Base-by-base conservation (phyloP, 92 coral and sea anemone species). In the Bergia sp. region DNA sequence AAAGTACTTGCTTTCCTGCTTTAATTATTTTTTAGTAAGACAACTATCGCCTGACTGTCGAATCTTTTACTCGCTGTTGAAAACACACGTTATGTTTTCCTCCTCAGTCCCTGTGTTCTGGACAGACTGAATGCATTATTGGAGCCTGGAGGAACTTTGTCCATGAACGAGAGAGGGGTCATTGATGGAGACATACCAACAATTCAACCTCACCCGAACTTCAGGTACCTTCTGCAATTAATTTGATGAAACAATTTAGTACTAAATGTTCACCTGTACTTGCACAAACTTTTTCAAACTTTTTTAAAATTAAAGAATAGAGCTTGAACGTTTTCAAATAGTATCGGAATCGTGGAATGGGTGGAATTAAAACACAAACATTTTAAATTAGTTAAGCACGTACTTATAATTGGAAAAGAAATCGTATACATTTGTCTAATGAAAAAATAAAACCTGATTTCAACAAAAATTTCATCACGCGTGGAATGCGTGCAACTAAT, bases 91-190 rank as follows among this genome's bases (percentile, higher is more conserved):
- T 50, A 9, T 39, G 16, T 45, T 73, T 53, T 86, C 8, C 29
- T 69, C 73, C 80, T 53, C 84, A 97, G 99, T 75, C 98, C 99
- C 39, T 95, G 98, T 39, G 99, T 97, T 37, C 93, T 97, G 79
- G 99, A 97, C 90, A 91, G 99, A 86, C 91, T 97, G 65, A 97
- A 97, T 77, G 98, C 96, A 41, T 81, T 97, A 76, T 89, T 97
- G 39, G 99, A 97, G 89, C 99, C 97, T 6, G 96, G 98, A 20
- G 99, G 99, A 18, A 91, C 92, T 1, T 85, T 97, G 71, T 79
- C 93, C 74, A 94, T 97, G 82, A 95, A 93, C 82, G 99, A 97
- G 88, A 94, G 99, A 76, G 99, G 99, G 11, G 98, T 91, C n/a
- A 92, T 97, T 75, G 97, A 97, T 81, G 99, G 99, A 7, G 92